Conservation (phyloP, 2,797 vertebrate species). For the Sebastes iracundus region DNA sequence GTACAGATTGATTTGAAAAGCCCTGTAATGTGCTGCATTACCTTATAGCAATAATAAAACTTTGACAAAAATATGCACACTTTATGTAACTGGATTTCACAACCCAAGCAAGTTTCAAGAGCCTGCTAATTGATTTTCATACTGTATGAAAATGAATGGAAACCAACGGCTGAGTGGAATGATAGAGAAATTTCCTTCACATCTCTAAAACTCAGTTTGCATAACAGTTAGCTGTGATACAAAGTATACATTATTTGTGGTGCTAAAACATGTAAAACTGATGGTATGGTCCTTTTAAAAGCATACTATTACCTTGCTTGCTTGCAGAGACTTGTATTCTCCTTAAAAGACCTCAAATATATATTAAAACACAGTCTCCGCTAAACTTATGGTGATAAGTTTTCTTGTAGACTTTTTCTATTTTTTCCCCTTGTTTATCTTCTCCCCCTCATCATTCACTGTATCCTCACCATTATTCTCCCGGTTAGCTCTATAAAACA, state of each 20-base stretch:
- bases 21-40: neutral
- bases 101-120: neutral
- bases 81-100: neutral
- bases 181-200: too few species aligned
- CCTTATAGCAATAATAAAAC: neutral
- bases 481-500: slow-evolving; percentile 67
- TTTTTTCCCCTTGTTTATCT: slow-evolving; percentile 38
- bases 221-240: neutral
- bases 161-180: neutral
- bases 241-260: neutral
- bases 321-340: neutral
- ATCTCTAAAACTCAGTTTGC: neutral
- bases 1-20: neutral
- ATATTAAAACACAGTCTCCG: neutral
- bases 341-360: neutral
- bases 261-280: neutral
- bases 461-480: slow-evolving; percentile 46
- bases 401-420: slow-evolving; percentile 20
- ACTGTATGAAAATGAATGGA: neutral
- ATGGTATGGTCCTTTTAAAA: neutral
- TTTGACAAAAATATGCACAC: neutral
- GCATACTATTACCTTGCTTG: neutral
- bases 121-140: too few species aligned
- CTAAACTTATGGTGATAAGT: slow-evolving; percentile 24
- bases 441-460: slow-evolving; percentile 45